Percentiles rank a stretch among this genome's conserved stretches.
Evolutionary conservation across 2,797 vertebrate species (phyloP).

Genomic region (Periparus ater): DNA sequence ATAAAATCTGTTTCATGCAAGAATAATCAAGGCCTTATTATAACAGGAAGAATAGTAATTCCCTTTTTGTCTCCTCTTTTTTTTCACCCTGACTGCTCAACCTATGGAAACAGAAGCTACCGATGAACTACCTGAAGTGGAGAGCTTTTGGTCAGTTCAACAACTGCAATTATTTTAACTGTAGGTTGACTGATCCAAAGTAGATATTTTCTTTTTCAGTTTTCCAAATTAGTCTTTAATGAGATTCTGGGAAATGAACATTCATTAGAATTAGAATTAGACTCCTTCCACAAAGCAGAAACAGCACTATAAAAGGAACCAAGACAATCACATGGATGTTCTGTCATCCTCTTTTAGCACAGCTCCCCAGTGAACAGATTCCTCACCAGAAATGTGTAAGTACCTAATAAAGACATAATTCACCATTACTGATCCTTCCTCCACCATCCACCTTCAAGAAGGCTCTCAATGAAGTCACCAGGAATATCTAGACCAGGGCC

Average conservation of each 20-base stretch:
- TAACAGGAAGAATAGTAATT: constrained; percentile 36
- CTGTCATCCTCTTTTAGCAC: neutral
- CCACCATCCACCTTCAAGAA: neutral
- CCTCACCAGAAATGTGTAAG: neutral
- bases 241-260: neutral
- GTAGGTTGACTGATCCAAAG: neutral
- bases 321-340: neutral
- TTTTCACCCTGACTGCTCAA: neutral
- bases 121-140: neutral
- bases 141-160: neutral
- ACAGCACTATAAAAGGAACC: neutral
- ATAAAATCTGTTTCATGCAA: constrained; percentile 61
- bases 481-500: neutral
- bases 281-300: neutral
- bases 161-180: neutral
- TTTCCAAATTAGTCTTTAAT: constrained; percentile 1
- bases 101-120: neutral
- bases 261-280: neutral
- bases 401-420: neutral
- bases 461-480: neutral
- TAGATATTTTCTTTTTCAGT: neutral
- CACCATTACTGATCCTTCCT: neutral
- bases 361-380: neutral
- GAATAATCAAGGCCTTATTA: constrained; percentile 54
- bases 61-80: neutral